phyloP scores from a whole-genome alignment of 1,140 invertebrate species.

The Cotesia glomerata region DNA sequence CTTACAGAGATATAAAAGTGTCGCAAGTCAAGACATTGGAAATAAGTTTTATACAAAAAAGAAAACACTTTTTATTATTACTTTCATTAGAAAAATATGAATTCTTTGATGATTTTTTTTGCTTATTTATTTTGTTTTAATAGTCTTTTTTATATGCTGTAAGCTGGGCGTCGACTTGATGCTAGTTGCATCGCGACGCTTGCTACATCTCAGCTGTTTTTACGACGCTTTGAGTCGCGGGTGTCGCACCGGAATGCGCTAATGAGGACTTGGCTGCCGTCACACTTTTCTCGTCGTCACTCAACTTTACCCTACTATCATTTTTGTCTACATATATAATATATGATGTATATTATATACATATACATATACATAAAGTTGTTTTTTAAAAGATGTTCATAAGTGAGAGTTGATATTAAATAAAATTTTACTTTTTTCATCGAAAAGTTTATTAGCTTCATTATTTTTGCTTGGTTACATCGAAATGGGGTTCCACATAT shows the following conservation, averaged over 20 bases:
- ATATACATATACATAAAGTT: not conserved
- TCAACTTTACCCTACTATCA: conserved; percentile 18
- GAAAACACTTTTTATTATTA: not conserved
- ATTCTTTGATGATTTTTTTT: not conserved
- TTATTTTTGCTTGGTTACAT: too few species aligned
- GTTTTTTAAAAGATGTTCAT: too few species aligned
- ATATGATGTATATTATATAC: not conserved
- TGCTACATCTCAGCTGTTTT: conserved; percentile 62
- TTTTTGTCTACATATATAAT: not conserved
- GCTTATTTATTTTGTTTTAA: not conserved
- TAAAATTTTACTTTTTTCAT: too few species aligned
- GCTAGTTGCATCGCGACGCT: conserved; percentile 30
- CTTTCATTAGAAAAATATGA: not conserved
- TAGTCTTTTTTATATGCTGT: not conserved
- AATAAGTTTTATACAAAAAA: conserved; percentile 21
- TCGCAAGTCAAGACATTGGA: too few species aligned
- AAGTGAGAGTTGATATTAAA: too few species aligned
- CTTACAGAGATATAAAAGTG: too few species aligned
- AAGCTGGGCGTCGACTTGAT: conserved; percentile 4
- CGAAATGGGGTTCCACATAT: too few species aligned
- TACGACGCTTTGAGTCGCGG: conserved; percentile 63
- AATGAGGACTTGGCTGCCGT: conserved; percentile 64
- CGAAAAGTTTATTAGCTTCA: too few species aligned
- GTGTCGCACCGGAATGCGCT: conserved; percentile 63
- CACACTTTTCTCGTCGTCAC: conserved; percentile 47